phyloP scores from a whole-genome alignment of 2,888 invertebrate species.

The Cerastis leucographa region DNA sequence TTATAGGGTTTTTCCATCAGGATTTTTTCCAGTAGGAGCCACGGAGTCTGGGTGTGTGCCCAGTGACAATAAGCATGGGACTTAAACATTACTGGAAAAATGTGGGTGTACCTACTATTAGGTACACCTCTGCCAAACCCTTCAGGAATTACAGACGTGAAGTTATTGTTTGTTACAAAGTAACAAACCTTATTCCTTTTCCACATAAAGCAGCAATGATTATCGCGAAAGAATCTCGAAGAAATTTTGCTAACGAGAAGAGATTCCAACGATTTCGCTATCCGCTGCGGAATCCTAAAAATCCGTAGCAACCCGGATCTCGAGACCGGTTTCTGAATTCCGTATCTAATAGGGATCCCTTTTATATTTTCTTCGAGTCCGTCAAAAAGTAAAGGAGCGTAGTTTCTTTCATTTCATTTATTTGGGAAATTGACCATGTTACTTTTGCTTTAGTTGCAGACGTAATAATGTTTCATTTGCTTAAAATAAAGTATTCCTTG shows the following conservation, averaged over 20 bases:
- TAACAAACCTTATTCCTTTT: neutral
- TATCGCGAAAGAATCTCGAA: constrained; percentile 35
- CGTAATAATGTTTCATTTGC: neutral
- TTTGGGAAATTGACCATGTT: neutral
- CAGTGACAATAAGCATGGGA: no score
- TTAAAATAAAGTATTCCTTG: neutral
- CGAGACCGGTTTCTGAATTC: constrained; percentile 40
- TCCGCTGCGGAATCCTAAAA: constrained; percentile 56
- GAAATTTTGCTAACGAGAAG: constrained; percentile 47
- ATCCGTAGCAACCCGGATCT: constrained; percentile 46
- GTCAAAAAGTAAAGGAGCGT: constrained; percentile 26
- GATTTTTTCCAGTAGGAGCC: no score
- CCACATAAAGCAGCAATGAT: constrained; percentile 19
- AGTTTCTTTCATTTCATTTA: constrained; percentile 4
- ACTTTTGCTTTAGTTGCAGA: neutral
- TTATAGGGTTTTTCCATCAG: no score
- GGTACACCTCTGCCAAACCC: no score
- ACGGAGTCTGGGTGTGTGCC: no score
- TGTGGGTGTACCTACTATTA: no score
- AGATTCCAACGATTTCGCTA: constrained; percentile 38
- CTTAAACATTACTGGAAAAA: no score
- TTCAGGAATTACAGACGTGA: no score
- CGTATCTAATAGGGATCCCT: constrained; percentile 51
- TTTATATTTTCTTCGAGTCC: constrained; percentile 47
- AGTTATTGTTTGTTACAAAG: neutral